Percentiles rank a stretch among this genome's conserved stretches.
phyloP scores from a whole-genome alignment of 2,888 invertebrate genomes.

The Pollenia amentaria region DNA sequence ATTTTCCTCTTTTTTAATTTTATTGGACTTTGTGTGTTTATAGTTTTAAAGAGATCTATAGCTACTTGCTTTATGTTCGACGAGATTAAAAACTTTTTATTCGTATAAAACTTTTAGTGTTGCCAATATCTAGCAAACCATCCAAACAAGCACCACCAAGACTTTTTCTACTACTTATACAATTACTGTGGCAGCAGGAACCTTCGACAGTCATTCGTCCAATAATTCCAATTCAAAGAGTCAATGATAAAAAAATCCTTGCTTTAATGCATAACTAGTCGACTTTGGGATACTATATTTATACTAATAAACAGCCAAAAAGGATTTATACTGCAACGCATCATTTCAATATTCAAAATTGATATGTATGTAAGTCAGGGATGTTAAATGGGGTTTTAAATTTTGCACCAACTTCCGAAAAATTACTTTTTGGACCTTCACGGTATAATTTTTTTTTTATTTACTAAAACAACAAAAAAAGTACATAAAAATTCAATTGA shows the following conservation, averaged over 20 bases:
- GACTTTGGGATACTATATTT: neutral
- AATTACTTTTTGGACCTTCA: no score
- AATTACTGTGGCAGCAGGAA: slow-evolving; percentile 38
- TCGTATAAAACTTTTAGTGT: slow-evolving; percentile 67
- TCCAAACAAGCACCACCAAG: slow-evolving; percentile 37
- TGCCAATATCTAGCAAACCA: slow-evolving; percentile 62
- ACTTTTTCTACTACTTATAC: neutral
- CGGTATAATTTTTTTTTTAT: no score
- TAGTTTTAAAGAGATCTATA: slow-evolving; percentile 59
- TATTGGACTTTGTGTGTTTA: slow-evolving; percentile 22
- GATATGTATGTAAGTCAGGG: no score
- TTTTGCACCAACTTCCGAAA: no score
- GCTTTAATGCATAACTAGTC: neutral
- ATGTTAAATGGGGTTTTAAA: no score
- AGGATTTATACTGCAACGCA: no score
- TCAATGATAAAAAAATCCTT: slow-evolving; percentile 7
- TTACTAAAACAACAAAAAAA: no score
- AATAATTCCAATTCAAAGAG: slow-evolving; percentile 39
- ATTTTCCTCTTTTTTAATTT: slow-evolving; percentile 32
- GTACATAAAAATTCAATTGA: no score
- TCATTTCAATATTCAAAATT: no score
- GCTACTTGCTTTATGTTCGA: slow-evolving; percentile 58
- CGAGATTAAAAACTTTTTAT: slow-evolving; percentile 70
- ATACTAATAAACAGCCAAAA: no score
- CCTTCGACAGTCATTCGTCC: slow-evolving; percentile 19